Percentiles rank a stretch among this genome's conserved stretches.
phyloP scores from a whole-genome alignment of 2,113 vertebrate species.

The Muntiacus muntjak region DNA sequence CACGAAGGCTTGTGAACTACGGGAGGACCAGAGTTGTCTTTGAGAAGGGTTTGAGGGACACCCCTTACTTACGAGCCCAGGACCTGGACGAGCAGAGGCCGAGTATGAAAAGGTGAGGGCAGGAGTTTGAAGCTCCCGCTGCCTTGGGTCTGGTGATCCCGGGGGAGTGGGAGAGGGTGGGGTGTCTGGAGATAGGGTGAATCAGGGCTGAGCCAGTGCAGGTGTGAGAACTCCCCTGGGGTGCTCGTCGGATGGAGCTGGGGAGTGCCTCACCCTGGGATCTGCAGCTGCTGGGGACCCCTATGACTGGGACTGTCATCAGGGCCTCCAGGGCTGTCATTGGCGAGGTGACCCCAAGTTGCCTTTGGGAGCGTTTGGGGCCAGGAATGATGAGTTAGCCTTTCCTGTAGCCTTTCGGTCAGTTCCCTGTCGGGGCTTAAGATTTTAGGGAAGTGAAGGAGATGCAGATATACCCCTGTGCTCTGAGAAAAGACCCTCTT shows the following conservation, averaged over 20 bases:
- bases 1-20: not conserved
- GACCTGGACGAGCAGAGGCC: not conserved
- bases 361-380: not conserved
- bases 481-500: not conserved
- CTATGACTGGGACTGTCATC: not conserved
- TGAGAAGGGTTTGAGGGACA: not conserved
- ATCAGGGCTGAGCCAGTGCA: not conserved
- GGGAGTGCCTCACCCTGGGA: not conserved
- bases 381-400: not conserved
- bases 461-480: not conserved
- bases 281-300: not conserved
- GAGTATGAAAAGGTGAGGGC: not conserved
- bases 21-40: not conserved
- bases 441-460: not conserved
- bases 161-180: fast-evolving
- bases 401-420: not conserved
- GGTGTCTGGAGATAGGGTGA: not conserved
- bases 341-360: not conserved
- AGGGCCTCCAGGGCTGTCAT: not conserved
- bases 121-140: not conserved
- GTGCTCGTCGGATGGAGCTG: not conserved
- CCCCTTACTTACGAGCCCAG: not conserved
- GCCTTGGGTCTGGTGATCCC: not conserved
- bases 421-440: not conserved
- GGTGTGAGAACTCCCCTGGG: not conserved